A percentile compares a stretch with the other conserved stretches of the same genome.
These are phyloP conservation scores for Lithophane socia DNA, from an alignment of 2,888 invertebrate species.

Conservation along the genomic window DNA sequence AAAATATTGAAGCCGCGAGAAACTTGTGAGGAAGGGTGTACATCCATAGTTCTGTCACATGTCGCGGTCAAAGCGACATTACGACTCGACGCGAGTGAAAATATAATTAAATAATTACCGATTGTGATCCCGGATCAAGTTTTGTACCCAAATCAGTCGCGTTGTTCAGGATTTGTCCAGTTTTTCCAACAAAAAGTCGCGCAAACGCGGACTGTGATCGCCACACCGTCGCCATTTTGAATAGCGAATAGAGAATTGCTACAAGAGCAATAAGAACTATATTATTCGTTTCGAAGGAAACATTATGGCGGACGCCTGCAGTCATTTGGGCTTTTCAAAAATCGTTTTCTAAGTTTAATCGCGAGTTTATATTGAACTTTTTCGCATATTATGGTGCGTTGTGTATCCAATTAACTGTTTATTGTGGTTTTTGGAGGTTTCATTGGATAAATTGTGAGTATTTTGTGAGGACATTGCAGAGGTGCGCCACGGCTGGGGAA, in stretches of 20 bases:
- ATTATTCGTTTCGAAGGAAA: slow-evolving; percentile 91
- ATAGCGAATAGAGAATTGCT: slow-evolving; percentile 91
- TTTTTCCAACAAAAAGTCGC: slow-evolving; percentile 88
- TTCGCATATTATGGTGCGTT: slow-evolving; percentile 90
- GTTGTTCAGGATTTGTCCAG: slow-evolving; percentile 87
- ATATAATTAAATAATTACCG: slow-evolving; percentile 89
- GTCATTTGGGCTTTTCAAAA: slow-evolving; percentile 90
- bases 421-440: slow-evolving; percentile 88
- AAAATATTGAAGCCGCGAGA: slow-evolving; percentile 67
- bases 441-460: slow-evolving; percentile 89
- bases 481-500: slow-evolving; percentile 91
- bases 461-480: slow-evolving; percentile 89
- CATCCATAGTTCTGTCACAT: slow-evolving; percentile 89
- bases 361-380: slow-evolving; percentile 91
- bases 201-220: slow-evolving; percentile 89
- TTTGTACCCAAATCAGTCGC: slow-evolving; percentile 85
- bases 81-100: slow-evolving; percentile 82
- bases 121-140: slow-evolving; percentile 83
- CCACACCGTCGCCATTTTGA: slow-evolving; percentile 91
- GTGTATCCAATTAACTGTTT: slow-evolving; percentile 88
- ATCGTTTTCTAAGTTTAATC: slow-evolving; percentile 90
- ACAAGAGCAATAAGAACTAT: slow-evolving; percentile 91
- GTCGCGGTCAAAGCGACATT: slow-evolving; percentile 87
- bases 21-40: slow-evolving; percentile 84
- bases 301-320: slow-evolving; percentile 91